These are phyloP conservation scores for Pammene fasciana DNA, from an alignment of 2,888 invertebrate genomes.

Conservation along the genomic window DNA sequence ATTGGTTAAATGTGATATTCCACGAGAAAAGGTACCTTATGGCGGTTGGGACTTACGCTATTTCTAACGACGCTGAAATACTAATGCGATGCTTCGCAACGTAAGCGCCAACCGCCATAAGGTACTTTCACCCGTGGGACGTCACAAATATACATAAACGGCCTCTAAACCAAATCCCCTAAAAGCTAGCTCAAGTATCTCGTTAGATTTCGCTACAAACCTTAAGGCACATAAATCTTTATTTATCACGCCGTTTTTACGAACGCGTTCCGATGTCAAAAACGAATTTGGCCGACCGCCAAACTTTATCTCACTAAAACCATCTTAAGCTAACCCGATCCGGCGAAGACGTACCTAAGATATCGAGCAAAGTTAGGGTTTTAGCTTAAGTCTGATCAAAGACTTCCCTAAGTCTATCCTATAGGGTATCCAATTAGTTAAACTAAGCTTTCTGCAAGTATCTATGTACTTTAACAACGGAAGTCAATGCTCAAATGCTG, in stretches of 20 bases:
- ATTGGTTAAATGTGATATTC: no score
- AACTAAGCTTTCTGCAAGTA: not conserved
- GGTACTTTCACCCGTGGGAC: no score
- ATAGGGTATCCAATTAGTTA: not conserved
- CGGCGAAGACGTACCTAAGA: slow-evolving; percentile 1
- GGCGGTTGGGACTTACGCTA: no score
- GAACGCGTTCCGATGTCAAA: slow-evolving; percentile 16
- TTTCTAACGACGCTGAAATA: no score
- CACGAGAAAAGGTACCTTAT: no score
- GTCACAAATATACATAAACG: no score
- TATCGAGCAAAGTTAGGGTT: not conserved
- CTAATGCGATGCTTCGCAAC: no score
- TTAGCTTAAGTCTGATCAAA: not conserved
- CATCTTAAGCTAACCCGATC: not conserved
- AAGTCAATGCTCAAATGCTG: no score
- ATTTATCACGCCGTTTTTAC: slow-evolving; percentile 18
- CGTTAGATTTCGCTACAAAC: slow-evolving; percentile 6
- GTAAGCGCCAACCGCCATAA: no score
- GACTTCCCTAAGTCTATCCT: no score
- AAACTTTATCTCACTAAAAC: slow-evolving; percentile 3
- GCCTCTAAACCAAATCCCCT: not conserved
- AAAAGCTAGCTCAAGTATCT: not conserved
- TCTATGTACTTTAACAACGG: not conserved
- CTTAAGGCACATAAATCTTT: slow-evolving; percentile 1
- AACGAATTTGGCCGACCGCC: slow-evolving; percentile 13